Evolutionary conservation across 2,888 invertebrate species (phyloP), one percentile per base, ranked within the genome.

Genomic region (Molorchus minor): DNA sequence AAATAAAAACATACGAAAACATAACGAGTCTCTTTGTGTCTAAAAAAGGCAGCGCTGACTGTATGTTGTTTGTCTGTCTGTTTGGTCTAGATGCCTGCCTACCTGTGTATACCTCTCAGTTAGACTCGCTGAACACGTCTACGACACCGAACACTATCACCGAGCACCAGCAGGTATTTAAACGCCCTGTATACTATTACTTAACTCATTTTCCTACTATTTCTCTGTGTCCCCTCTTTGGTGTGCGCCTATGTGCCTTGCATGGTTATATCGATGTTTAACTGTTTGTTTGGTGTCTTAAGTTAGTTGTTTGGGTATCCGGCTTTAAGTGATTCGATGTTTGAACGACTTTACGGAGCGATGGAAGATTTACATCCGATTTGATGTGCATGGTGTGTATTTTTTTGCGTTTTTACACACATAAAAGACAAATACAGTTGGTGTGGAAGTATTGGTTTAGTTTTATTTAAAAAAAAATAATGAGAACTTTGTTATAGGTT

Each of bases 31-130:
- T 67, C 68, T 70, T 64, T 72, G 72, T 83, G 69, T 71, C 64
- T 62, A 58, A 64, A 66, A n/a, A 66, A 67, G 52, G 62, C 67
- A 67, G 67, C 62, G 67, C 79, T 79, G 78, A 85, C 85, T 86
- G 86, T 86, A 85, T 70, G 70, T 71, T 70, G 70, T 71, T 85
- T 86, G 86, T 87, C 86, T 89, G 89, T 92, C 70, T 92, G 91
- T 92, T 92, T 92, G 92, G 92, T 92, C 92, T 92, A 92, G 92
- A 92, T 92, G 92, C 92, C 92, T 92, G 92, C 91, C 89, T 89
- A 84, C 84, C 89, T 84, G 84, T 85, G 89, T 89, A 89, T 88
- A 88, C 89, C 88, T 88, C 89, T 88, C 87, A 89, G 89, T 90
- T 90, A 90, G 90, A 90, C 89, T 89, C 88, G 89, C 88, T 84